Base-by-base conservation (phyloP, 2,888 invertebrate genomes). In the Labia minor region DNA sequence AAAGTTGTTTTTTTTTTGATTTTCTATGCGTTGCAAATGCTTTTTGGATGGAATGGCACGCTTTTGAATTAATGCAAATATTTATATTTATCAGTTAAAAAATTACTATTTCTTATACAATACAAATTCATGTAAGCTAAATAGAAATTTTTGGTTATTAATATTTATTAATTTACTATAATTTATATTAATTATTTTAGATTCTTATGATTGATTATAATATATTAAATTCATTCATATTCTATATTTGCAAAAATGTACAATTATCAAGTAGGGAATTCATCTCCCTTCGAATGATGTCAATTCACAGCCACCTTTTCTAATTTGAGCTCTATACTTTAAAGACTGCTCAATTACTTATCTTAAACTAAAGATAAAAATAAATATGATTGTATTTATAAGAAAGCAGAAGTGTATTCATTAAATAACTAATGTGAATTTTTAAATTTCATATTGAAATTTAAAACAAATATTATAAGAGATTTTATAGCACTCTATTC, bases 251-350 rank as follows among this genome's bases (percentile, higher is more conserved):
- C 49, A 49, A 49, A 49, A 49, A n/a, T 49, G 49, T 49, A 49
- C 49, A 49, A 16, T 49, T 49, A 49, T 49, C 49, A 49, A 49
- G 2, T 14, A 49, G 49, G 49, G 49, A 49, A 49, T 49, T 49
- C 16, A 49, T 8, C 49, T 49, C 49, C 49, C 49, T 49, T 10
- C 49, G 16, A 49, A 49, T 49, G 49, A 49, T 49, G 49, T 49
- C 49, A 49, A 49, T 49, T 49, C 49, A 49, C 49, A 49, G 49
- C 49, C 49, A 49, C 49, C 49, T 49, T 49, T 49, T 49, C n/a
- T 14, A 49, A 49, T 49, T 49, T 49, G 49, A 49, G 49, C 49
- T 49, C 49, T 2, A 14, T 16, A 49, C 14, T 49, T 49, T 49
- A 49, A 49, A 49, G 3, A 49, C n/a, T 49, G 49, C 49, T 49